Conservation (phyloP, 2,888 invertebrate genomes). For the Sepioteuthis lessoniana region DNA sequence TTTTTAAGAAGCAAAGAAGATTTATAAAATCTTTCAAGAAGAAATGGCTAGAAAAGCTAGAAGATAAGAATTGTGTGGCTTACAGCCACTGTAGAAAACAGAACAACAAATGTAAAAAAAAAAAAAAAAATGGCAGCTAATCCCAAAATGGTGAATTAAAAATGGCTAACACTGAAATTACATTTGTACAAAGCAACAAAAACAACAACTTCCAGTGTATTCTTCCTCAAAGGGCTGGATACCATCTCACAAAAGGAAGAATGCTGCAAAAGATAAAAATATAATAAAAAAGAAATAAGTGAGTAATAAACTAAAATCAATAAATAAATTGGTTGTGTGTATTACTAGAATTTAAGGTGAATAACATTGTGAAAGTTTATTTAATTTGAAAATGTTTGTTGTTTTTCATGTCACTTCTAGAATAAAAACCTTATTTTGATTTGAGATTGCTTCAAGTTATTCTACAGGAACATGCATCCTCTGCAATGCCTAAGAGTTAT, state of each 20-base stretch:
- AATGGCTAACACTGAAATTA: conserved; percentile 14
- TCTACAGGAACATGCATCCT: not conserved
- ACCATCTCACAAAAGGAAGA: not conserved
- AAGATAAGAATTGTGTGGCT: not conserved
- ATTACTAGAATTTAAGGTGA: not conserved
- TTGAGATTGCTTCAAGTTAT: not conserved
- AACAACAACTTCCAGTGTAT: not conserved
- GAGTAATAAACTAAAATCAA: not conserved
- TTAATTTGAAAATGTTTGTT: not conserved
- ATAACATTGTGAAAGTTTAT: not conserved
- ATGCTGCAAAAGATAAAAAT: not conserved
- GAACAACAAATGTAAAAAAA: not conserved
- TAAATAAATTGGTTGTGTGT: not conserved
- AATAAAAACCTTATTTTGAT: not conserved
- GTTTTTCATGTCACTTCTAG: not conserved
- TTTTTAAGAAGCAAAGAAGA: not conserved
- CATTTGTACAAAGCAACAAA: not conserved
- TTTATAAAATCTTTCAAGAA: not conserved
- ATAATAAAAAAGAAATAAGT: not conserved
- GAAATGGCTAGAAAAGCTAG: not conserved
- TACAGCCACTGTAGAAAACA: not conserved
- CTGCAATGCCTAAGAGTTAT: not conserved
- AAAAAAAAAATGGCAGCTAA: not conserved
- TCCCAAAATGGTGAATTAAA: not conserved
- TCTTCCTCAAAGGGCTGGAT: not conserved